Conservation (phyloP, 2,797 vertebrate genomes). For the Sphenopsis melanotis region DNA sequence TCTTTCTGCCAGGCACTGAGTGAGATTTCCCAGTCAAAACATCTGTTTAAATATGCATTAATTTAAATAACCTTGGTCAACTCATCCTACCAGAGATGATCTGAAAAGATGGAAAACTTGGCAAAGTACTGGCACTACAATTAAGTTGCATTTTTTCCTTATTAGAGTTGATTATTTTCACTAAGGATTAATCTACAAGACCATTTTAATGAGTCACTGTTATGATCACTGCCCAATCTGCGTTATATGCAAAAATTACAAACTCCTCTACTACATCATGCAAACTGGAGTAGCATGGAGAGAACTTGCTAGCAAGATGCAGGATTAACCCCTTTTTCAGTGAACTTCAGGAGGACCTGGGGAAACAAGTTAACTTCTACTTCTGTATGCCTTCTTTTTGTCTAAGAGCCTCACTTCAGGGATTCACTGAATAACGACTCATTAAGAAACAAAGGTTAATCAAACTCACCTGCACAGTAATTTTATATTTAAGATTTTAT, state of each 20-base stretch:
- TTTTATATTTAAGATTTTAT: constrained; percentile 38
- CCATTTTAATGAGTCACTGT: background rate
- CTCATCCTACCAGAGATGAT: background rate
- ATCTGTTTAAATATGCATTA: background rate
- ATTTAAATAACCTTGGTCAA: background rate
- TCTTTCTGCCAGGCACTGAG: background rate
- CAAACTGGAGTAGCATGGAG: background rate
- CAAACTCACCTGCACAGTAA: background rate
- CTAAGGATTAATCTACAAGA: background rate
- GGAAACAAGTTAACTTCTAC: background rate
- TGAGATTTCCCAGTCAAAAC: background rate
- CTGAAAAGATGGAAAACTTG: background rate
- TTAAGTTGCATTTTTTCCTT: background rate
- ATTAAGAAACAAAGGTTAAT: background rate
- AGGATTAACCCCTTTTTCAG: background rate
- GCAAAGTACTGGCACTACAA: background rate
- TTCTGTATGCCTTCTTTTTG: background rate
- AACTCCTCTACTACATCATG: background rate
- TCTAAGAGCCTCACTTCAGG: background rate
- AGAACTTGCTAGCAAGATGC: background rate
- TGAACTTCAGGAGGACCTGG: background rate
- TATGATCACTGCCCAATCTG: background rate
- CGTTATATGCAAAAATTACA: background rate
- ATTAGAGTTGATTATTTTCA: background rate
- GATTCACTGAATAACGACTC: background rate